Percentiles rank a stretch among this genome's conserved stretches.
Conservation (phyloP, 2,888 invertebrate genomes). For the Xestia c-nigrum region DNA sequence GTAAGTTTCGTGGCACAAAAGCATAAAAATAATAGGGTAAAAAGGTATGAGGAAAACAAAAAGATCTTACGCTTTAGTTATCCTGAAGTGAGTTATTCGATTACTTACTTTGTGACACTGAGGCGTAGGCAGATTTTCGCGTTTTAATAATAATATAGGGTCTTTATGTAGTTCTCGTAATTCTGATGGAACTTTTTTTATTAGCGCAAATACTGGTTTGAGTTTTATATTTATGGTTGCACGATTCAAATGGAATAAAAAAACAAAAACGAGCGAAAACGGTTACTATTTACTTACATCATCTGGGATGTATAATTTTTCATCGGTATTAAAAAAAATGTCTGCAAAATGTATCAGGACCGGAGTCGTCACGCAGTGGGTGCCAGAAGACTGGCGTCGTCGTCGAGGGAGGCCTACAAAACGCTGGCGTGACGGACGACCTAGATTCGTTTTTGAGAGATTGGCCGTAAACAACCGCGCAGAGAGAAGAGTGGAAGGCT, state of each 20-base stretch:
- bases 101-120: conserved; percentile 25
- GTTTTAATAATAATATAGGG: background rate
- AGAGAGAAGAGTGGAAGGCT: no score
- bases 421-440: no score
- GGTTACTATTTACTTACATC: no score
- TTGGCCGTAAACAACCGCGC: no score
- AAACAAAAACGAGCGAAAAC: background rate
- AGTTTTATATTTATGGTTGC: background rate
- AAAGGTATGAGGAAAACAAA: conserved; percentile 36
- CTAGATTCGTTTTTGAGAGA: no score
- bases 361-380: no score
- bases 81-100: conserved; percentile 24
- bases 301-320: no score
- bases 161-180: background rate
- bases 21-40: conserved; percentile 34
- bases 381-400: no score
- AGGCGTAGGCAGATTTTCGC: conserved; percentile 3
- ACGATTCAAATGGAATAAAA: background rate
- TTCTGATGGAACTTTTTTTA: background rate
- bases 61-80: conserved; percentile 25
- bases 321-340: no score
- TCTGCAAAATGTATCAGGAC: no score
- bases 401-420: no score
- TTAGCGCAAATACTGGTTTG: background rate
- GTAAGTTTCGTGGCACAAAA: conserved; percentile 13